Conservation (phyloP, 2,797 vertebrate genomes). For the Helostoma temminkii region DNA sequence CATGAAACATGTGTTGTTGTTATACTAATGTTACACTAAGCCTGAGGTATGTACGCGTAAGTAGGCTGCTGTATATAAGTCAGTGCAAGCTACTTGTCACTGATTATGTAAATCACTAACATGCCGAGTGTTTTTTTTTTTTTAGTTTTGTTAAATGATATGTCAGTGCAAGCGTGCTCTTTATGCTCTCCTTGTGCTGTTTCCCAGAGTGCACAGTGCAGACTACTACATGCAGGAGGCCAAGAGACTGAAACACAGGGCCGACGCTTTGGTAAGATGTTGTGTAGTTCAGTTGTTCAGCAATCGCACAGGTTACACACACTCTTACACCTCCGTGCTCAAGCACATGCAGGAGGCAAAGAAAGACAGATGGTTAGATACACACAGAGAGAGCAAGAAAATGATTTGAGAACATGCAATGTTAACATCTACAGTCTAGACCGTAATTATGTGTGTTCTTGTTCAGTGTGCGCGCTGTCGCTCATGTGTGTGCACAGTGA, state of each 20-base stretch:
- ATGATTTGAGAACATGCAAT: constrained; percentile 29
- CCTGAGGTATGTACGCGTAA: constrained; percentile 63
- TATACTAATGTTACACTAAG: constrained; percentile 63
- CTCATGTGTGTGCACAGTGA: constrained; percentile 7
- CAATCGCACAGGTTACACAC: constrained; percentile 7
- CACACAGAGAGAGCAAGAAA: constrained; percentile 1
- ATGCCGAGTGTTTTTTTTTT: constrained; percentile 12
- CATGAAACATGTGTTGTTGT: constrained; percentile 64
- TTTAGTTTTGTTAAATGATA: constrained; percentile 27
- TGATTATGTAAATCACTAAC: constrained; percentile 62
- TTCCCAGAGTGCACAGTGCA: constrained; percentile 92
- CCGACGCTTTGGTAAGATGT: constrained; percentile 92
- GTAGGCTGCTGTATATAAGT: constrained; percentile 37
- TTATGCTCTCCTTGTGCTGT: constrained; percentile 22
- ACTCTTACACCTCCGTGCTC: constrained; percentile 10
- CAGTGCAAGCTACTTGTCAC: constrained; percentile 16
- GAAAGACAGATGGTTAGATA: constrained; percentile 4
- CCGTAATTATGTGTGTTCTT: constrained; percentile 27
- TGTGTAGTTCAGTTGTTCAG: neutral
- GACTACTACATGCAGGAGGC: constrained; percentile 99
- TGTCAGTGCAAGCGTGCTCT: constrained; percentile 21
- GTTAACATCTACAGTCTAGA: constrained; percentile 39
- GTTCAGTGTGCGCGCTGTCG: constrained; percentile 5
- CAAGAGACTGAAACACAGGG: constrained; percentile 98
- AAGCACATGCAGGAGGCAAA: constrained; percentile 6